Conservation (phyloP, 2,797 vertebrate species). For the Micromesistius poutassou region DNA sequence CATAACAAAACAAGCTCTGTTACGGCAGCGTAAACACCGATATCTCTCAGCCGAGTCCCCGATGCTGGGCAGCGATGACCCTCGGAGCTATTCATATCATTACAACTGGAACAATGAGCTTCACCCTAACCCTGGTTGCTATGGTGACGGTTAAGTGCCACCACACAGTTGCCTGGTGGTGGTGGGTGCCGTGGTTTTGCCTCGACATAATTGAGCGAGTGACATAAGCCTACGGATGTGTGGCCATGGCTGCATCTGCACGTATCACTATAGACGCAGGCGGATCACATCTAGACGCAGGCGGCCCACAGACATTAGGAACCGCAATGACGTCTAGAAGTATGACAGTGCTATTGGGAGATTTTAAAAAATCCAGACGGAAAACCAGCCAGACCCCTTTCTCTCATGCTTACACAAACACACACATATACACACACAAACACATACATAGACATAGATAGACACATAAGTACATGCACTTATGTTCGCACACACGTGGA, state of each 20-base stretch:
- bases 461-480: too few relatives aligned
- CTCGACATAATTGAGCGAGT: not conserved
- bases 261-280: too few relatives aligned
- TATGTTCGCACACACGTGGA: too few relatives aligned
- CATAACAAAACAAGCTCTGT: not conserved
- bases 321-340: too few relatives aligned
- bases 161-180: not conserved
- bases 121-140: not conserved
- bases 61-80: not conserved
- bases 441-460: too few relatives aligned
- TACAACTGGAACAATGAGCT: not conserved
- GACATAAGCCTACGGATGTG: not conserved
- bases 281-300: too few relatives aligned
- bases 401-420: not conserved
- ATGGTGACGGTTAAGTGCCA: not conserved
- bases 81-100: constrained; percentile 1
- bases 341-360: too few relatives aligned
- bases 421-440: too few relatives aligned
- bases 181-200: too few relatives aligned
- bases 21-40: not conserved
- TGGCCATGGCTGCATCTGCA: too few relatives aligned
- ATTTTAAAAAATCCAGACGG: too few relatives aligned
- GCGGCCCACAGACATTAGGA: too few relatives aligned
- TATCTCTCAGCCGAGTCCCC: not conserved
- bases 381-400: not conserved